Evolutionary conservation across 1,140 invertebrate species (phyloP).

Genomic region (Diachasmimorpha longicaudata): DNA sequence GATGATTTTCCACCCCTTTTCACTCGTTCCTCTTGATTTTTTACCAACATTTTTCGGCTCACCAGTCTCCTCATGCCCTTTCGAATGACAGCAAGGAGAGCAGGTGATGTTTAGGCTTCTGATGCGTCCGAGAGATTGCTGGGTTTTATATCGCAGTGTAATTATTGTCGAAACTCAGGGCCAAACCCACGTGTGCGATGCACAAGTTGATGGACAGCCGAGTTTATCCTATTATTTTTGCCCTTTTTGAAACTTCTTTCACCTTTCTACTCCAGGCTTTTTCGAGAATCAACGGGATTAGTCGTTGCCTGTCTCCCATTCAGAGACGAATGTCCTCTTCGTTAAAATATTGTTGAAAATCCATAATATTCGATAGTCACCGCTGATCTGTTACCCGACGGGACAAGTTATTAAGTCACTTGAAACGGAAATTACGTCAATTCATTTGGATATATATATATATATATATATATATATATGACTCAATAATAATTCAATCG

Average conservation of each 20-base stretch:
- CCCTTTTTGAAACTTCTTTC: background rate
- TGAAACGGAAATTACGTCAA: background rate
- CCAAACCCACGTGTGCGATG: constrained; percentile 20
- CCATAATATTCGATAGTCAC: background rate
- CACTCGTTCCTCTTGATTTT: constrained; percentile 1
- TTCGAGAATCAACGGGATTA: constrained; percentile 15
- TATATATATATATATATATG: too few relatives aligned
- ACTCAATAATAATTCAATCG: constrained; percentile 1
- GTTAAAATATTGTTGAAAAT: background rate
- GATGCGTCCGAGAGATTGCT: constrained; percentile 36
- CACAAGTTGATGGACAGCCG: background rate
- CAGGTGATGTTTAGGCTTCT: constrained; percentile 42
- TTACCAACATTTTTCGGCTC: constrained; percentile 19
- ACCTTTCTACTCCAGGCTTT: background rate
- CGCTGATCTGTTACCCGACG: background rate
- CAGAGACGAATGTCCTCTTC: too few relatives aligned
- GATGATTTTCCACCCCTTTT: constrained; percentile 23
- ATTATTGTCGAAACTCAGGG: constrained; percentile 38
- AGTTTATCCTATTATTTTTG: background rate
- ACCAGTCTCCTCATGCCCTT: constrained; percentile 19
- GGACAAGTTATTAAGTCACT: background rate
- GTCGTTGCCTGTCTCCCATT: background rate
- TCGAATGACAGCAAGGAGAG: constrained; percentile 27
- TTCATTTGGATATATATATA: background rate
- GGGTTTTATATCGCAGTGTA: constrained; percentile 41